Evolutionary conservation across 2,888 invertebrate species (phyloP), one percentile per base, ranked within the genome.

Genomic region (Drosophila nigricruria): DNA sequence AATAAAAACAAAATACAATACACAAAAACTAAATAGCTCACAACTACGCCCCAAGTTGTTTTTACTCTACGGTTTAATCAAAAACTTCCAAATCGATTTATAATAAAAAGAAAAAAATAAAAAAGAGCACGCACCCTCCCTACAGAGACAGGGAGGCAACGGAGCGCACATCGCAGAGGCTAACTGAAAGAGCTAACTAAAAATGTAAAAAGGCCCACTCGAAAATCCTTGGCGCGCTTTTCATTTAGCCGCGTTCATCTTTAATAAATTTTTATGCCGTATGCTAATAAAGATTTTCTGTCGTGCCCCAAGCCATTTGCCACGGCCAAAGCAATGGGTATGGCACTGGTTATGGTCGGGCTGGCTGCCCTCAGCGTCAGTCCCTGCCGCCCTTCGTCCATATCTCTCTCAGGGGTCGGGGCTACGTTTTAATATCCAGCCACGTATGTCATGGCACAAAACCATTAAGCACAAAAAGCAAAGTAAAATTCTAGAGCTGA

Each of bases 361-460:
- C 16, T 52, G 42, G 66, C 53, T 42, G 40, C 27, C 23, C 43
- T 23, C 43, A 43, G 2, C 12, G 3, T 43, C 36, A n/a, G 14
- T 12, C 42, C 8, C 20, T 23, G 42, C 20, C 20, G 6, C 23
- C 40, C 53, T 16, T 25, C 52, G 16, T 52, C 20, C 65, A 30
- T 12, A 10, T 34, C 64, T 38, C 64, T 38, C 65, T 65, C 68
- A 60, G 66, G 66, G 59, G 62, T 25, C 40, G 65, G 60, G 60
- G 65, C 65, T 83, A 75, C 75, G 75, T 78, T 82, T 86, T 89
- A 85, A 85, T 89, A 89, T 88, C 80, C 88, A 89, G 85, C 89
- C 86, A 89, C 86, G 90, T 87, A 88, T 87, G 86, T 89, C 90
- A 89, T 89, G 86, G 90, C 79, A 86, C 83, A 88, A 77, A 89